These are phyloP conservation scores for Aphrocallistes beatrix DNA, from an alignment of 37 sponge, comb jelly and placozoan genomes.

Conservation along the genomic window DNA sequence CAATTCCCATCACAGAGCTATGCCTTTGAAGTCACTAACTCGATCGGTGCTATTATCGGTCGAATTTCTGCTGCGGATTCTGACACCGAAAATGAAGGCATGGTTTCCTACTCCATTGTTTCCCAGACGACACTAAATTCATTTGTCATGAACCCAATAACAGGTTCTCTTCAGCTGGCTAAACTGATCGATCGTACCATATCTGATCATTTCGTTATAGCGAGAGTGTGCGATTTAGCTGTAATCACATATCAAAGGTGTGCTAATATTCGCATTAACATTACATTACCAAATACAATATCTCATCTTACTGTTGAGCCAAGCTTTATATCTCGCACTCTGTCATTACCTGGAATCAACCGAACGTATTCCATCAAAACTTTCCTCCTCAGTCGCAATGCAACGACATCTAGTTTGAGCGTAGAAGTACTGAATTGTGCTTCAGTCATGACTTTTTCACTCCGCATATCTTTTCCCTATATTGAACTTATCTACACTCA, in stretches of 20 bases:
- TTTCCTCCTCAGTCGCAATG: neutral
- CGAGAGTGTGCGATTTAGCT: neutral
- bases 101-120: neutral
- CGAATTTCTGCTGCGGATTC: conserved; percentile 8
- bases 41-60: neutral
- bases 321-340: neutral
- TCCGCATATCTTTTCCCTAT: neutral
- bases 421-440: neutral
- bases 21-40: neutral
- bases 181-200: neutral
- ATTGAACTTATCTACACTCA: neutral
- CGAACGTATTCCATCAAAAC: neutral
- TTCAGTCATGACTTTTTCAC: neutral
- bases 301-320: neutral
- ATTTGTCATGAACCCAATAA: neutral
- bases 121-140: neutral
- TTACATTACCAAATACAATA: neutral
- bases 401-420: neutral
- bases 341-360: neutral
- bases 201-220: neutral
- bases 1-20: neutral
- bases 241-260: neutral
- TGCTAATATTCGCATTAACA: neutral
- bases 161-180: neutral
- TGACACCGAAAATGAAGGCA: neutral